Evolutionary conservation across 1,140 invertebrate species (phyloP).

Genomic region (Paralvinella palmiformis): DNA sequence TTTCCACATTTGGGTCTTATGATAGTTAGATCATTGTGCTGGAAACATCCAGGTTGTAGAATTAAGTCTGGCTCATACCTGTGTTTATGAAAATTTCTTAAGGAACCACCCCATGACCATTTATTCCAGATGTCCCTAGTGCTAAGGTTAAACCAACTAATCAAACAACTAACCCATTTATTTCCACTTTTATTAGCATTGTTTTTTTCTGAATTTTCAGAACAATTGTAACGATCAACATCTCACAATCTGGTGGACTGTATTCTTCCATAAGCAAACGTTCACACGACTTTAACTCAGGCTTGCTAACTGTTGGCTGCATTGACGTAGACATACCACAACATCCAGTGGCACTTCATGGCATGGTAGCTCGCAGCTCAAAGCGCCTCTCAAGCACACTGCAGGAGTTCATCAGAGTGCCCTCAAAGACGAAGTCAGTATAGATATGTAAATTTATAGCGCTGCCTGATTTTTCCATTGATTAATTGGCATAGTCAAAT

Average conservation of each 20-base stretch:
- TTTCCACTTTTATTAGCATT: not conserved
- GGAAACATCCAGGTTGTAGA: too few species aligned
- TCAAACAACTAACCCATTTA: not conserved
- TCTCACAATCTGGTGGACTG: slow-evolving; percentile 84
- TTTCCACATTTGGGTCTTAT: too few species aligned
- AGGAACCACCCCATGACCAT: too few species aligned
- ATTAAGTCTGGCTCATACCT: too few species aligned
- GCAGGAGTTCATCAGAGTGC: slow-evolving; percentile 34
- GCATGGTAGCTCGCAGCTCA: slow-evolving; percentile 92
- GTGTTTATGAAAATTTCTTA: too few species aligned
- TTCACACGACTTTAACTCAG: slow-evolving; percentile 79
- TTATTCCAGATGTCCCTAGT: too few species aligned
- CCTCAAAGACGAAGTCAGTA: not conserved
- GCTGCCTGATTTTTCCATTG: too few species aligned
- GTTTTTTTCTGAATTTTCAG: slow-evolving; percentile 50
- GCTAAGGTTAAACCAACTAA: too few species aligned
- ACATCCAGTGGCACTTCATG: slow-evolving; percentile 90
- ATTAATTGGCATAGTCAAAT: too few species aligned
- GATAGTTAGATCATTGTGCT: too few species aligned
- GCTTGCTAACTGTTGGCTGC: slow-evolving; percentile 76
- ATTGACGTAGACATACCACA: slow-evolving; percentile 92
- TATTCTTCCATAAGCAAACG: slow-evolving; percentile 65
- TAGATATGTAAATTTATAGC: too few species aligned
- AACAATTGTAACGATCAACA: slow-evolving; percentile 87
- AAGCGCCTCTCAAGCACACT: slow-evolving; percentile 64